These are phyloP conservation scores for Palythoa heliodiscus DNA, from an alignment of 92 coral and sea anemone genomes.

Conservation along the genomic window DNA sequence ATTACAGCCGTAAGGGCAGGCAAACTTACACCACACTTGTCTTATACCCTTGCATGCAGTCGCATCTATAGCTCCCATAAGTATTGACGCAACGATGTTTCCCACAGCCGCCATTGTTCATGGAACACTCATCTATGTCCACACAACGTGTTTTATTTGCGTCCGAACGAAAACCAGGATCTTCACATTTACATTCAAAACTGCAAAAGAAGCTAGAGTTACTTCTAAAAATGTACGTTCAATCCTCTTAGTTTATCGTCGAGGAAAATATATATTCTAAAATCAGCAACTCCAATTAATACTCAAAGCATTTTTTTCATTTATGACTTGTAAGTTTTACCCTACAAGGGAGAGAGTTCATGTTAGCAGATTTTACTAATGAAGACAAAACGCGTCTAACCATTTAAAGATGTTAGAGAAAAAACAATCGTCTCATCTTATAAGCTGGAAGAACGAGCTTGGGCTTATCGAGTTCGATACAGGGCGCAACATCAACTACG, in stretches of 20 bases:
- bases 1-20: too few relatives aligned
- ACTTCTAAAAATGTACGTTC: neutral
- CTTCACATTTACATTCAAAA: slow-evolving; percentile 79
- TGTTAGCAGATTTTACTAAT: too few relatives aligned
- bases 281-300: too few relatives aligned
- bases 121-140: slow-evolving; percentile 83
- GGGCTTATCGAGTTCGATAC: too few relatives aligned
- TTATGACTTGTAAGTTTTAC: too few relatives aligned
- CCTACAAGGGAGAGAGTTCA: too few relatives aligned
- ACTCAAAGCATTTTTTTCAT: too few relatives aligned
- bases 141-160: slow-evolving; percentile 75
- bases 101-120: slow-evolving; percentile 90
- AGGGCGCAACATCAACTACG: too few relatives aligned
- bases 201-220: slow-evolving; percentile 49
- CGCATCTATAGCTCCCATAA: slow-evolving; percentile 71
- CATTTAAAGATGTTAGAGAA: too few relatives aligned
- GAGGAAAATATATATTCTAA: neutral
- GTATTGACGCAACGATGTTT: slow-evolving; percentile 71
- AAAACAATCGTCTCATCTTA: too few relatives aligned
- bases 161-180: slow-evolving; percentile 72
- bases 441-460: too few relatives aligned
- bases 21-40: slow-evolving; percentile 69
- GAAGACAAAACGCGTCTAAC: too few relatives aligned
- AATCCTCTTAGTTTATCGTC: neutral
- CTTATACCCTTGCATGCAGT: slow-evolving; percentile 72